These are phyloP conservation scores for Pyrgilauda ruficollis DNA, from an alignment of 2,113 vertebrate genomes.

Conservation along the genomic window DNA sequence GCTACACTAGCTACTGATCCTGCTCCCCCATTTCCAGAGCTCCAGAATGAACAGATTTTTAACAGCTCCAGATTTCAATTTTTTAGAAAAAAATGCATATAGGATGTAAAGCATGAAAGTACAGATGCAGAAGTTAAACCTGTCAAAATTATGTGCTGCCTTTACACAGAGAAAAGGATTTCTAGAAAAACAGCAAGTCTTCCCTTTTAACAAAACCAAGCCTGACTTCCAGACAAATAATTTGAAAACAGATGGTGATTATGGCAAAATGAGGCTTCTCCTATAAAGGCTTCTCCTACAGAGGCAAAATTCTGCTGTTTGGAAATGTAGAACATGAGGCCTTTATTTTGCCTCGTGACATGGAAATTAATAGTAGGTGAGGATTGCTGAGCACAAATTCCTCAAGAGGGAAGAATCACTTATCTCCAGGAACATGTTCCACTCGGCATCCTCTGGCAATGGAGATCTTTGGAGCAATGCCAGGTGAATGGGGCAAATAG, in stretches of 20 bases:
- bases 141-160: not conserved
- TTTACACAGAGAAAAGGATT: not conserved
- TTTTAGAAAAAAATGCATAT: not conserved
- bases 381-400: not conserved
- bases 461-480: not conserved
- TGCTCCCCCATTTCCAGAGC: not conserved
- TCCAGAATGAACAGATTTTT: not conserved
- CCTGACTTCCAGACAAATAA: not conserved
- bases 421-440: not conserved
- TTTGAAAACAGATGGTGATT: not conserved
- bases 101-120: not conserved
- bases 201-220: not conserved
- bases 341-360: not conserved
- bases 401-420: not conserved
- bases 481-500: not conserved
- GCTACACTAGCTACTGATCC: not conserved
- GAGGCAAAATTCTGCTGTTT: not conserved
- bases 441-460: not conserved
- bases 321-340: not conserved
- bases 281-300: not conserved
- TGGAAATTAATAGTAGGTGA: not conserved
- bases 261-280: not conserved
- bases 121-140: not conserved
- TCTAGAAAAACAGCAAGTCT: not conserved
- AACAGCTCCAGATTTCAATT: no score